Evolutionary conservation across 2,113 vertebrate genomes (phyloP), one percentile per base, ranked within the genome.

Genomic region (Baryphthengus martii): DNA sequence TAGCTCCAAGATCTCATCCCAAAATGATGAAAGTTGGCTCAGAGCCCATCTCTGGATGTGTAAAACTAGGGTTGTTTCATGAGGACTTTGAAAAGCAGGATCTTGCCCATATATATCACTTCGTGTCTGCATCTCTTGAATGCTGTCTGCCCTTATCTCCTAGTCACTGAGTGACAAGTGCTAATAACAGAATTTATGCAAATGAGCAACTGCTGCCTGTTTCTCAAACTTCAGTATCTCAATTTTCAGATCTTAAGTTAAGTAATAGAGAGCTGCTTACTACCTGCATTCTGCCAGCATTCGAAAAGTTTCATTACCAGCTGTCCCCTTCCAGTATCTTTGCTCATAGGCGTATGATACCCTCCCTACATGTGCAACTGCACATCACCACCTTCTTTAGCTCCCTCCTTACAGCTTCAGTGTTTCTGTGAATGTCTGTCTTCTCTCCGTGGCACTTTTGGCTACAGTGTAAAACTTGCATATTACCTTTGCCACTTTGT

Each of bases 151-250:
- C 85, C 88, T 96, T 90, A 55, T 92, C 71, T 95, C 80, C 40
- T 71, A 93, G 62, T 93, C 88, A 85, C 40, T 73, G 78, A 90
- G n/a, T 97, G 94, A 96, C 82, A 94, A 96, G 94, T 97, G 94
- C 83, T 96, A 90, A 86, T 96, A 94, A 85, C 75, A 73, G 82
- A 92, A 80, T 70, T 92, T 94, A 94, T 95, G 92, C 63, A 94
- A 94, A 95, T 88, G 50, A 85, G 50, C 75, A 92, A 94, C 82
- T 95, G 88, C 92, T 92, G 40, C 90, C 78, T 96, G 45, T 73
- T 88, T 76, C 75, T 85, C 40, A 79, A 66, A 79, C 17, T 10
- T 59, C 53, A 44, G 66, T 71, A 63, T 88, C 79, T 91, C 53
- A 93, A 79, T 90, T 85, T 93, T 88, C 49, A 33, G 77, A 53